These are phyloP conservation scores for Babylonia areolata DNA, from an alignment of 1,140 invertebrate genomes.

Conservation along the genomic window DNA sequence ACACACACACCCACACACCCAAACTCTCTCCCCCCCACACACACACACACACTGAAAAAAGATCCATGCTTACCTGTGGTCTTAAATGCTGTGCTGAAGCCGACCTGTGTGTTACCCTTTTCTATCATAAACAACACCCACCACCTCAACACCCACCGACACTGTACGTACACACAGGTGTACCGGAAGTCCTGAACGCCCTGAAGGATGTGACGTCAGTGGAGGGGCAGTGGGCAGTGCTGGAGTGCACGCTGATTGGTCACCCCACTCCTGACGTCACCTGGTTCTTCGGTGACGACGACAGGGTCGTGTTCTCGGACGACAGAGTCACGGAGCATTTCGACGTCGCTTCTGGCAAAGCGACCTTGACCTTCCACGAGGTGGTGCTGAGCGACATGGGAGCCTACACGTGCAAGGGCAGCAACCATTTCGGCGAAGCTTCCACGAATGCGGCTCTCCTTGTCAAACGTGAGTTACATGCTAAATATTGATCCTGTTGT, in stretches of 20 bases:
- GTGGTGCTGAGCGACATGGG: conserved; percentile 48
- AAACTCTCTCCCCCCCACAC: too few species aligned
- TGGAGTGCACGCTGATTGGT: conserved; percentile 56
- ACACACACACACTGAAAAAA: too few species aligned
- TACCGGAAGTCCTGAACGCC: conserved; percentile 56
- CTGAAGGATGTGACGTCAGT: conserved; percentile 54
- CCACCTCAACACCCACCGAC: too few species aligned
- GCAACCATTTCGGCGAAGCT: conserved; percentile 59
- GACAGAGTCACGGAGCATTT: conserved; percentile 45
- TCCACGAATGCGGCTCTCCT: conserved; percentile 42
- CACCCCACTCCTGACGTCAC: conserved; percentile 51
- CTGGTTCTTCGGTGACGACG: conserved; percentile 60
- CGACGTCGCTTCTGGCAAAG: conserved; percentile 54
- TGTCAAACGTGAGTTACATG: conserved; percentile 59
- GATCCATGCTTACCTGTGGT: not conserved
- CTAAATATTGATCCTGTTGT: too few species aligned
- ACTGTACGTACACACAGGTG: too few species aligned
- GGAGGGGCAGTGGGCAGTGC: conserved; percentile 52
- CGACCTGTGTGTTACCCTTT: too few species aligned
- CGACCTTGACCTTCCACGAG: conserved; percentile 50
- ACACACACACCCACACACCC: too few species aligned
- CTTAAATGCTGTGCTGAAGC: too few species aligned
- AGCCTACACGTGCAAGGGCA: conserved; percentile 58
- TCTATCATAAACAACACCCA: too few species aligned
- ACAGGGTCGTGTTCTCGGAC: conserved; percentile 20